A percentile compares a stretch with the other conserved stretches of the same genome.
These are phyloP conservation scores for Crocuta crocuta DNA, from an alignment of 2,113 vertebrate genomes.

Conservation along the genomic window DNA sequence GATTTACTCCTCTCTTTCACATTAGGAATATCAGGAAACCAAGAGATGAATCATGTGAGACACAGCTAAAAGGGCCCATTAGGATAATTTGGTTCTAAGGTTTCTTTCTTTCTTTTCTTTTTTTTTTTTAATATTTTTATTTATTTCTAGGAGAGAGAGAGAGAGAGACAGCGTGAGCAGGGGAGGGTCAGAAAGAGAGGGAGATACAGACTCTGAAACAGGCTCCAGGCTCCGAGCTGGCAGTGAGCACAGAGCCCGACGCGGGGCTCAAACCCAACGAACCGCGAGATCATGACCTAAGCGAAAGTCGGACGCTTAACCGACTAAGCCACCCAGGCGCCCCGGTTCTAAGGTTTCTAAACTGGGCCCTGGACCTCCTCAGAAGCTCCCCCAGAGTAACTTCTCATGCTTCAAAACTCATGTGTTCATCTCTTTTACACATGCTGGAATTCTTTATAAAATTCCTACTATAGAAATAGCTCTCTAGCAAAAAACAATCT, in stretches of 20 bases:
- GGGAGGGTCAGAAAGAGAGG: too few relatives aligned
- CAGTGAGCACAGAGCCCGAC: too few relatives aligned
- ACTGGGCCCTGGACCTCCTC: neutral
- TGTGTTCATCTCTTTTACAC: neutral
- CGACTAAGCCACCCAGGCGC: too few relatives aligned
- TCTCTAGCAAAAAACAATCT: constrained; percentile 23
- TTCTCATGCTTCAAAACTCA: neutral
- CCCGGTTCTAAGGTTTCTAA: neutral
- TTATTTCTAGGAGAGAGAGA: too few relatives aligned
- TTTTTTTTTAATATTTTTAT: too few relatives aligned
- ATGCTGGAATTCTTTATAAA: neutral
- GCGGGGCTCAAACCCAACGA: too few relatives aligned
- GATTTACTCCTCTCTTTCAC: neutral
- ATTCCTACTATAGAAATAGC: neutral
- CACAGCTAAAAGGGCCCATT: neutral
- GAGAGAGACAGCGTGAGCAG: too few relatives aligned
- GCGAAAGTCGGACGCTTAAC: too few relatives aligned
- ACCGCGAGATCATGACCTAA: too few relatives aligned
- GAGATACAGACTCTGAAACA: too few relatives aligned
- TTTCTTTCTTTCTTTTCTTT: neutral
- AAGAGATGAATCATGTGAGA: neutral
- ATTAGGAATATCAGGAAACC: neutral
- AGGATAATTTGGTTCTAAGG: neutral
- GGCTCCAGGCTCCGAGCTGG: too few relatives aligned
- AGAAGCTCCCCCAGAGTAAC: neutral